These are phyloP conservation scores for Cotesia vestalis DNA, from an alignment of 1,140 invertebrate genomes.

Conservation along the genomic window DNA sequence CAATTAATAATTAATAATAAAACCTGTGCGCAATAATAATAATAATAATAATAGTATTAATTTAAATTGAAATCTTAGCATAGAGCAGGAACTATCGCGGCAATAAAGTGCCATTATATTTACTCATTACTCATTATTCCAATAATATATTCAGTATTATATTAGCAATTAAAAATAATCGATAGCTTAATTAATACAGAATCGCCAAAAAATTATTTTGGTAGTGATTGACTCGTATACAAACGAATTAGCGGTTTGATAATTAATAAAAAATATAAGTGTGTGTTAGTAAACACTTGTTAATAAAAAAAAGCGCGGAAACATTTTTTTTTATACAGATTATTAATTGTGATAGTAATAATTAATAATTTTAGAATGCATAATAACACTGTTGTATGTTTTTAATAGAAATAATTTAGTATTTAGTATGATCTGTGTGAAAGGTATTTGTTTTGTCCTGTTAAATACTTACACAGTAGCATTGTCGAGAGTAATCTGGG, in stretches of 20 bases:
- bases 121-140: no score
- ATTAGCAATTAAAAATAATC: background rate
- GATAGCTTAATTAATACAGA: background rate
- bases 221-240: slow-evolving; percentile 22
- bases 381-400: no score
- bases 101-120: slow-evolving; percentile 1
- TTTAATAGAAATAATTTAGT: no score
- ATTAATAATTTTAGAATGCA: no score
- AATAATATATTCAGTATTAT: background rate
- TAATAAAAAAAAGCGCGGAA: no score
- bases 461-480: slow-evolving; percentile 64
- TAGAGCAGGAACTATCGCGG: background rate
- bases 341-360: no score
- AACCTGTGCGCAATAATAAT: no score
- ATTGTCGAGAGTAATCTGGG: slow-evolving; percentile 63
- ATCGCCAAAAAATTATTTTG: slow-evolving; percentile 1
- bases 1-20: background rate
- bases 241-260: background rate
- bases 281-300: background rate
- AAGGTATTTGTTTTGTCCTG: slow-evolving; percentile 1
- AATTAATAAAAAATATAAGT: background rate
- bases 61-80: slow-evolving; percentile 7
- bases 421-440: background rate
- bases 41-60: background rate
- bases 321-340: no score